Evolutionary conservation across 2,797 vertebrate genomes (phyloP).

Genomic region (Myotis findleyi): DNA sequence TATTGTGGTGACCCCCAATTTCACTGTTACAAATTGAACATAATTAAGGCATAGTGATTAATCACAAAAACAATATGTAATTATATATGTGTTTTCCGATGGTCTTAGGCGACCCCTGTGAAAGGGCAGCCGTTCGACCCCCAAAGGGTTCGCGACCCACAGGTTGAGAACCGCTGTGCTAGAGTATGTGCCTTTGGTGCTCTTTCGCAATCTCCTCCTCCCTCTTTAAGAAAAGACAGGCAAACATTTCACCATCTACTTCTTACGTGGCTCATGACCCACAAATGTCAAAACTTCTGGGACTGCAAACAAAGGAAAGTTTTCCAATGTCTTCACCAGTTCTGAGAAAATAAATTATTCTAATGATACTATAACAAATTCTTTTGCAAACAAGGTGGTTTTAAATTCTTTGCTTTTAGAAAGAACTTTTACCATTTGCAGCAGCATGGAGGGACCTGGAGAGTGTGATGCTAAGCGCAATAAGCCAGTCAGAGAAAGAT

Average conservation of each 20-base stretch:
- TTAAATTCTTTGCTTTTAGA: background rate
- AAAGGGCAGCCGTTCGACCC: too few relatives aligned
- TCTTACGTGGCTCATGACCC: background rate
- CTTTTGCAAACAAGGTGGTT: background rate
- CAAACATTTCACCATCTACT: background rate
- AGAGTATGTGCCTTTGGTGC: background rate
- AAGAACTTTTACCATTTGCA: too few relatives aligned
- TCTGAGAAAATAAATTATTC: background rate
- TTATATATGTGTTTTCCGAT: too few relatives aligned
- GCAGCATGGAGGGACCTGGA: too few relatives aligned
- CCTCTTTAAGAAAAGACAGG: background rate
- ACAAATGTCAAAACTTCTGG: background rate
- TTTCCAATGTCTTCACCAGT: conserved; percentile 8
- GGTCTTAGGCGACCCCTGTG: too few relatives aligned
- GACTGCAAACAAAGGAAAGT: background rate
- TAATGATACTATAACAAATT: background rate
- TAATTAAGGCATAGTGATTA: too few relatives aligned
- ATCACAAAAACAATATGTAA: too few relatives aligned
- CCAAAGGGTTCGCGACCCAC: too few relatives aligned
- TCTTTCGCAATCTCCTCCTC: background rate
- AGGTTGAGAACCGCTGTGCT: background rate
- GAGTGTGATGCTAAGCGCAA: too few relatives aligned
- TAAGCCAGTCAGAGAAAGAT: too few relatives aligned
- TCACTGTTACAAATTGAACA: too few relatives aligned
- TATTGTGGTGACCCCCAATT: too few relatives aligned